Conservation (phyloP, 2,888 invertebrate species). For the Metallyticus violacea region DNA sequence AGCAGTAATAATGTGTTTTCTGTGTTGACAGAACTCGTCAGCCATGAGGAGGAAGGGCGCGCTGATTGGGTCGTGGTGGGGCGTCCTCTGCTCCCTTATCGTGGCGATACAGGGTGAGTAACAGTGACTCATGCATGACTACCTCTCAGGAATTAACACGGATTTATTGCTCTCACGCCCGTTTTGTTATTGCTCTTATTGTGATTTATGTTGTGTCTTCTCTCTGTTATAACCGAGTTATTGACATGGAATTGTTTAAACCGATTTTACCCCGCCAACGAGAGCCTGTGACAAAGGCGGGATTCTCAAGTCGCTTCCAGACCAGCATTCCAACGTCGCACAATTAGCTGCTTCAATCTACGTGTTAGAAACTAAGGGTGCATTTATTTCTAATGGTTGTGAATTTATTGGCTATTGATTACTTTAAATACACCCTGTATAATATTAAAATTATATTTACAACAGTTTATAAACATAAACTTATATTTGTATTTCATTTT, state of each 20-base stretch:
- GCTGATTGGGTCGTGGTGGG: conserved; percentile 15
- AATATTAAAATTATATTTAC: too few relatives aligned
- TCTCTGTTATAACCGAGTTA: not conserved
- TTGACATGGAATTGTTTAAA: not conserved
- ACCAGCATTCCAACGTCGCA: too few relatives aligned
- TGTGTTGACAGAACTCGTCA: conserved; percentile 2
- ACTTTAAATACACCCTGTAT: too few relatives aligned
- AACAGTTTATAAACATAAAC: too few relatives aligned
- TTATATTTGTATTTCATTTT: too few relatives aligned
- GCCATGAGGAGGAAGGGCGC: conserved; percentile 3
- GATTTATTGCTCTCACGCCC: not conserved
- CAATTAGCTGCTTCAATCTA: too few relatives aligned
- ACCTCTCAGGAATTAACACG: not conserved
- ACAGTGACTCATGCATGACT: not conserved
- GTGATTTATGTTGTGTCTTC: not conserved
- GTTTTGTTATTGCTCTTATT: not conserved
- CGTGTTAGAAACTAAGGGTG: too few relatives aligned
- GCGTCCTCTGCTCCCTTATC: conserved; percentile 5
- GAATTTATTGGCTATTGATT: too few relatives aligned
- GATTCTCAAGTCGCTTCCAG: too few relatives aligned
- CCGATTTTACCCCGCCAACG: not conserved
- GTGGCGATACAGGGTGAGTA: conserved; percentile 4
- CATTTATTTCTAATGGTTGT: too few relatives aligned
- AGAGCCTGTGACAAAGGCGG: not conserved
- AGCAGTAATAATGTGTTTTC: not conserved